Base-by-base conservation (phyloP, 2,888 invertebrate genomes). In the Yponomeuta sedellus region DNA sequence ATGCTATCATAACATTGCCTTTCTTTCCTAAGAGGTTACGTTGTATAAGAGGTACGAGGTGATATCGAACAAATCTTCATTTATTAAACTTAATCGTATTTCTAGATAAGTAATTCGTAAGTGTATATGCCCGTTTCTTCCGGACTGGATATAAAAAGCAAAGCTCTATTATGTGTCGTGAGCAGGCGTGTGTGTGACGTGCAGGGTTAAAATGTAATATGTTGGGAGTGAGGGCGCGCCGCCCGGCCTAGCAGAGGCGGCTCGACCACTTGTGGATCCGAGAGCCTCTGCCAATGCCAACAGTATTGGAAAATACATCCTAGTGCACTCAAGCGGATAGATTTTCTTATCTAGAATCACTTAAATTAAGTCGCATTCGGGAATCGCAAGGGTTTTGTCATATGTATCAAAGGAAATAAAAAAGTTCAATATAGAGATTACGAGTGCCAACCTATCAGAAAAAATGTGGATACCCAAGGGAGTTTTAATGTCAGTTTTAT, bases 201-300 rank as follows among this genome's bases (percentile, higher is more conserved):
- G 11, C 12, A 63, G 44, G 22, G 63, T 63, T 63, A 63, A 63
- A 63, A 20, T 40, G 40, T 20, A 63, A 63, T 63, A 63, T 16
- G 40, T 39, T 63, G 2, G 20, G 63, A 44, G 63, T 12, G 22
- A 20, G 19, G 44, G 40, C 44, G 44, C n/a, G 44, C 22, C 40
- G 63, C 61, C 61, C 28, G 28, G 34, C 16, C 11, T 19, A 11
- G 20, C 25, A 44, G 20, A 81, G 77, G 78, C 80, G 81, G 81
- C 79, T 72, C 87, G 82, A 90, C 90, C 89, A 90, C 90, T 90
- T 90, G 90, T 91, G 88, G 90, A 86, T 83, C 75, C 72, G 70
- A 74, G 72, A 75, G 72, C 73, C 75, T 75, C 73, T 76, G 59
- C 58, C 65, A 59, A 59, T 65, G 71, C 73, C 72, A 73, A 78